These are phyloP conservation scores for Enhydra lutris DNA, from an alignment of 2,113 vertebrate species.

Conservation along the genomic window DNA sequence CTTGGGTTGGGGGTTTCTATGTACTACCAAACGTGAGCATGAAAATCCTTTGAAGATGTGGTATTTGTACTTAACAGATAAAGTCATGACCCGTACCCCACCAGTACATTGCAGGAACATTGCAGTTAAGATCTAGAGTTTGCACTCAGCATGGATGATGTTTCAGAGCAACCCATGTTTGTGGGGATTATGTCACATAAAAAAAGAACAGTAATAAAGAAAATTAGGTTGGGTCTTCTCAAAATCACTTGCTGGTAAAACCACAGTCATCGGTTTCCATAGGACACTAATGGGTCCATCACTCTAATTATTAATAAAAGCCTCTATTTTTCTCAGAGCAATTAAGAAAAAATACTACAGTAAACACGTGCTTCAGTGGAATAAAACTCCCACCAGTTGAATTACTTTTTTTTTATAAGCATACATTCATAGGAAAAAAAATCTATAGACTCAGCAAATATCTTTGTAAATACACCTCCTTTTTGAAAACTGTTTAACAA, in stretches of 20 bases:
- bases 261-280: neutral
- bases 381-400: slow-evolving; percentile 3
- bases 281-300: neutral
- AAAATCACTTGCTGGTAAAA: neutral
- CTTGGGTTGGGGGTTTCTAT: neutral
- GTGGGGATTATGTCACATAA: neutral
- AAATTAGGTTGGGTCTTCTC: neutral
- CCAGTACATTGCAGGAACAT: fast-evolving
- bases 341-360: slow-evolving; percentile 27
- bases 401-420: neutral
- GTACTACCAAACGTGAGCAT: neutral
- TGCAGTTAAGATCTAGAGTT: neutral
- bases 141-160: neutral
- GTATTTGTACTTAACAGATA: neutral
- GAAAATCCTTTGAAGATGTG: neutral
- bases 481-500: slow-evolving; percentile 26
- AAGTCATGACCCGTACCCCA: fast-evolving
- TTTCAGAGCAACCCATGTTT: neutral
- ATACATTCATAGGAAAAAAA: neutral
- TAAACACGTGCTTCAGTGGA: slow-evolving; percentile 8
- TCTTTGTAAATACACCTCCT: neutral
- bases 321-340: neutral
- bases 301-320: neutral
- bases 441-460: neutral
- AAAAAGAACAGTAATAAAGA: neutral